Base-by-base conservation (phyloP, 2,797 vertebrate genomes). In the Phrynocephalus vlangalii region DNA sequence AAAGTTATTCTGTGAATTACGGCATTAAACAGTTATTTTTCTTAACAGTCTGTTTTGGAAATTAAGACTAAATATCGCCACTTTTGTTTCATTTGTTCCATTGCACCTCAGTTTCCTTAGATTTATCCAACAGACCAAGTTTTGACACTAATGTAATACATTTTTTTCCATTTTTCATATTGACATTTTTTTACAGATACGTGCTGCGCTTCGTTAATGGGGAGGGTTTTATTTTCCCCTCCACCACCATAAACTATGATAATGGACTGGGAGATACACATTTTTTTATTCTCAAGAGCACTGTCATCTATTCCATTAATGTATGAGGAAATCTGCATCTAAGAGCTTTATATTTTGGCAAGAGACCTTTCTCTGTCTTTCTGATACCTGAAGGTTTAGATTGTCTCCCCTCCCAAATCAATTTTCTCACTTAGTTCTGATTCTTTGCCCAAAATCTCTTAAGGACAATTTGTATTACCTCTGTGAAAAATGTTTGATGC, bases 281-380 rank as follows among this genome's bases (percentile, higher is more conserved):
- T 88, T 95, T 93, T 44, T 93, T 92, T 96, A 92, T 92, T 92
- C 92, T 89, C 92, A 75, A 82, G 94, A 94, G 91, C 80, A 26
- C 80, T 28, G 26, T 91, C 91, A 24, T 30, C 50, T 68, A 10
- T 86, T 94, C 90, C 89, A 92, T 85, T 92, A 88, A 93, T 87
- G 87, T 90, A 93, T 82, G 88, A 92, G 86, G 83, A 92, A 70
- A 88, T 66, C 94, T 89, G 90, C 86, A 92, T 87, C 90, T 80
- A 5, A 86, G 56, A 63, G 28, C 75, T 67, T 91, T 90, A 79
- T 84, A n/a, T 88, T 88, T 78, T 94, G 87, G 88, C 88, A 90
- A 80, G 80, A 77, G 63, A 85, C 79, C 33, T 3, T 79, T 80
- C 30, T 78, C 30, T 79, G 44, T 8, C 5, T 44, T 85, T 52